These are phyloP conservation scores for Orthonevra nobilis DNA, from an alignment of 2,888 invertebrate genomes.

Conservation along the genomic window DNA sequence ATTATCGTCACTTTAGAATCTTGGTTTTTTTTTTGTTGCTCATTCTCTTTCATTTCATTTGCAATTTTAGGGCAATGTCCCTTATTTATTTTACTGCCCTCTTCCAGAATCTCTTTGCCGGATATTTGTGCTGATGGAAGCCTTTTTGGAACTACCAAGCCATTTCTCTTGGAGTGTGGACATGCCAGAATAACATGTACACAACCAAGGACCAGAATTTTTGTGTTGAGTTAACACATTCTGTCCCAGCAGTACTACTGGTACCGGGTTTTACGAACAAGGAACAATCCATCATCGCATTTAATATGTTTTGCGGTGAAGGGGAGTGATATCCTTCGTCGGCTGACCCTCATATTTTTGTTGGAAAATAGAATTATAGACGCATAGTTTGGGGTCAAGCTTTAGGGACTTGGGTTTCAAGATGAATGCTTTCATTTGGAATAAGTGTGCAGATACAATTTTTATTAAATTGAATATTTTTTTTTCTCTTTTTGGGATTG, in stretches of 20 bases:
- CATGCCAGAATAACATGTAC: not conserved
- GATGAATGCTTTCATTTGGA: constrained; percentile 48
- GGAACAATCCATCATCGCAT: constrained; percentile 62
- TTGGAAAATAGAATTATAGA: constrained; percentile 14
- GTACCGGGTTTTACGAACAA: no score
- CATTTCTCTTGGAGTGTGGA: not conserved
- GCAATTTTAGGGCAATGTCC: not conserved
- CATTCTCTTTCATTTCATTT: not conserved
- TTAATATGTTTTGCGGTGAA: constrained; percentile 6
- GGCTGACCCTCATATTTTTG: no score
- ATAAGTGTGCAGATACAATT: constrained; percentile 37
- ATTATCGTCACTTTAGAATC: constrained; percentile 63
- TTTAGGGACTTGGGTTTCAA: constrained; percentile 38
- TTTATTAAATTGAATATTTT: constrained; percentile 48
- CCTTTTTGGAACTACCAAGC: constrained; percentile 24
- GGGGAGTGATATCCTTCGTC: not conserved
- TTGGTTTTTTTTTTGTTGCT: constrained; percentile 3
- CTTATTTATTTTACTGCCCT: constrained; percentile 44
- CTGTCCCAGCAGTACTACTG: no score
- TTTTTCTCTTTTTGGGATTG: constrained; percentile 8
- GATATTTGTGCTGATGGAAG: constrained; percentile 33
- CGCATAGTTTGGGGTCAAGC: constrained; percentile 32
- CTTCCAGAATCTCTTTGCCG: constrained; percentile 6
- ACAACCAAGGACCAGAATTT: constrained; percentile 32
- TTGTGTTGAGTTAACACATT: constrained; percentile 68